Evolutionary conservation across 2,888 invertebrate species (phyloP).

Genomic region (Chrysotoxum bicinctum): DNA sequence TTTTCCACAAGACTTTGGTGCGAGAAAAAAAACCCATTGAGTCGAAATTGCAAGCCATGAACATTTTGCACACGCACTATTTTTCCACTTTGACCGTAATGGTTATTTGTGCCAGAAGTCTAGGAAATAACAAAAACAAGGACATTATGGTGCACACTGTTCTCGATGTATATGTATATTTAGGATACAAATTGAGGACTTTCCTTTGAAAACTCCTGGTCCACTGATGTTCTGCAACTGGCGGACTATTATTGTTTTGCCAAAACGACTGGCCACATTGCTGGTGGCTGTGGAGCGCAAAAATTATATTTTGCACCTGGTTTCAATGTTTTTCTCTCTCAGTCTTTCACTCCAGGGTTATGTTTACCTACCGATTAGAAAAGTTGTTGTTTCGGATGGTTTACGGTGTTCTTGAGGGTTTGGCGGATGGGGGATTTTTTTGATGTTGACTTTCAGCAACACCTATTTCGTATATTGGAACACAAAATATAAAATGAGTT

Average conservation of each 20-base stretch:
- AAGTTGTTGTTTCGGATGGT: constrained; percentile 20
- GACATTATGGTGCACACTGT: constrained; percentile 6
- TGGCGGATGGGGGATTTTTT: background rate
- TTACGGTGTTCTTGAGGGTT: background rate
- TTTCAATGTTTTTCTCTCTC: constrained; percentile 41
- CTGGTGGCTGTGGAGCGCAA: constrained; percentile 5
- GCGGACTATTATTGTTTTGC: constrained; percentile 50
- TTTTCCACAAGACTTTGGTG: background rate
- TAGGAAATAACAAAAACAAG: constrained; percentile 15
- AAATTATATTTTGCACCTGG: constrained; percentile 65
- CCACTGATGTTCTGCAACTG: background rate
- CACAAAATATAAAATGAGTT: constrained; percentile 19
- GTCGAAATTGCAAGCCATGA: constrained; percentile 43
- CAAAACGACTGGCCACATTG: constrained; percentile 39
- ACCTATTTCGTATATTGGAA: background rate
- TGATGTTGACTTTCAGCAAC: constrained; percentile 8
- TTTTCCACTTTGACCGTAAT: constrained; percentile 49
- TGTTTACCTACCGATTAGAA: constrained; percentile 24
- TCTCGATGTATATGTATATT: constrained; percentile 5
- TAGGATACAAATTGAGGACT: background rate
- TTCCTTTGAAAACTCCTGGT: background rate
- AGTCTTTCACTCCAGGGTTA: background rate
- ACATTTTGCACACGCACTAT: constrained; percentile 64
- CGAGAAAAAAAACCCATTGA: constrained; percentile 12
- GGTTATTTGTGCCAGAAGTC: constrained; percentile 41